Evolutionary conservation across 2,797 vertebrate species (phyloP), one percentile per base, ranked within the genome.

Genomic region (Trichosurus vulpecula): DNA sequence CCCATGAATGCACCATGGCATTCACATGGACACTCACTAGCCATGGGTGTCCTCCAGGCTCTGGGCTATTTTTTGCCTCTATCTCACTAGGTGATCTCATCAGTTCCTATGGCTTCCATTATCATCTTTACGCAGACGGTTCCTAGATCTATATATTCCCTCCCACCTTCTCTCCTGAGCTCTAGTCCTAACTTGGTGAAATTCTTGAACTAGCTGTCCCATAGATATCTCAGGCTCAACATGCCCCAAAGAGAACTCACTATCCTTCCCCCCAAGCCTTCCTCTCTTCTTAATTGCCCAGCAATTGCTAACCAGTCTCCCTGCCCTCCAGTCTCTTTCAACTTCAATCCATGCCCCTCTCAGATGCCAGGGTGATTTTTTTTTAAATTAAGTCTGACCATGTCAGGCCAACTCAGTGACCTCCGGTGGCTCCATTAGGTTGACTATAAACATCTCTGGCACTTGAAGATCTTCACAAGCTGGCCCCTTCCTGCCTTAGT

Each of bases 341-440:
- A 22, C 16, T 41, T 19, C 35, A 19, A 41, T 22, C n/a, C 16
- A 22, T 19, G 35, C n/a, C 27, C 16, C 35, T 66, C 14, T 66
- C 31, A n/a, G 14, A 4, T 16, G 35, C 31, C 35, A n/a, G 35
- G 4, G 13, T n/a, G 35, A 10, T 16, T 19, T n/a, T 74, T 66
- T 74, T 6, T 19, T 35, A n/a, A 66, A 66, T 14, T 3, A 35
- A 14, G 4, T 66, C 16, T 74, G n/a, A 41, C 35, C 31, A 16
- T 6, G 0, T 22, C 16, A 41, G 11, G 35, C n/a, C 1, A 0
- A 41, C 58, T 41, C n/a, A 41, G 4, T 19, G 66, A 2, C 29
- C 14, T 31, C 4, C 5, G 0, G n/a, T 74, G 66, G n/a, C 14
- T 16, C 61, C 11, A 1, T 57, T 27, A 57, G 56, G 56, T 57